These are phyloP conservation scores for Diplazon laetatorius DNA, from an alignment of 2,888 invertebrate species.

Conservation along the genomic window DNA sequence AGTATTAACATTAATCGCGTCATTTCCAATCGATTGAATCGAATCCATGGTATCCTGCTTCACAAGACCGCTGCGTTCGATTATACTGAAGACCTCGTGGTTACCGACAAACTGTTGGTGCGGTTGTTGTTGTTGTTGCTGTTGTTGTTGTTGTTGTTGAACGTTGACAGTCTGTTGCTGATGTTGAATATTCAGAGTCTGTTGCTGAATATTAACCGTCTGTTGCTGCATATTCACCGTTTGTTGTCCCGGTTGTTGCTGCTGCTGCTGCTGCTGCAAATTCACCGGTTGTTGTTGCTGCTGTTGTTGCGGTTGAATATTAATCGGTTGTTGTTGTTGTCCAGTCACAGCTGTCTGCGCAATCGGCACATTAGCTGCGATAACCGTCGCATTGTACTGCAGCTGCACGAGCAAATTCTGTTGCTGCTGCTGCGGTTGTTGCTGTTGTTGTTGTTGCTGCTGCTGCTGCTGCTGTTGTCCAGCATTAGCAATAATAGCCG, in stretches of 20 bases:
- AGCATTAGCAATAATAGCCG: constrained; percentile 34
- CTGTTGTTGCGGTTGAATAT: constrained; percentile 52
- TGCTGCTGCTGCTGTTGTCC: constrained; percentile 53
- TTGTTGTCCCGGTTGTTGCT: too few relatives aligned
- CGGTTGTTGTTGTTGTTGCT: constrained; percentile 53
- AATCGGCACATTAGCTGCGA: constrained; percentile 37
- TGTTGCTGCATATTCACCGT: constrained; percentile 8
- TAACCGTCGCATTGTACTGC: constrained; percentile 61
- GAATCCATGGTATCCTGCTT: constrained; percentile 78
- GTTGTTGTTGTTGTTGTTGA: constrained; percentile 54
- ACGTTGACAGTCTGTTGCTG: not conserved
- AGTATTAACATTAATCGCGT: constrained; percentile 43
- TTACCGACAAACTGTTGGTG: constrained; percentile 62
- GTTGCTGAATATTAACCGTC: constrained; percentile 3
- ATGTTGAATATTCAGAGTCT: not conserved
- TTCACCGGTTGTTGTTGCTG: constrained; percentile 26
- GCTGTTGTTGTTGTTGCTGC: constrained; percentile 44
- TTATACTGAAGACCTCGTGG: constrained; percentile 67
- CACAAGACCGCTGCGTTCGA: constrained; percentile 69
- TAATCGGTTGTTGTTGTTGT: constrained; percentile 55
- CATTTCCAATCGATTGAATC: constrained; percentile 70
- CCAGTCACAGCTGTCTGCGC: constrained; percentile 36
- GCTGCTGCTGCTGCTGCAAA: constrained; percentile 23
- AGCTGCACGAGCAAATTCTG: constrained; percentile 62
- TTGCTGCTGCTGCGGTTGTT: constrained; percentile 60